Evolutionary conservation across 2,113 vertebrate genomes (phyloP).

Genomic region (Ophthalmolycus amberensis): DNA sequence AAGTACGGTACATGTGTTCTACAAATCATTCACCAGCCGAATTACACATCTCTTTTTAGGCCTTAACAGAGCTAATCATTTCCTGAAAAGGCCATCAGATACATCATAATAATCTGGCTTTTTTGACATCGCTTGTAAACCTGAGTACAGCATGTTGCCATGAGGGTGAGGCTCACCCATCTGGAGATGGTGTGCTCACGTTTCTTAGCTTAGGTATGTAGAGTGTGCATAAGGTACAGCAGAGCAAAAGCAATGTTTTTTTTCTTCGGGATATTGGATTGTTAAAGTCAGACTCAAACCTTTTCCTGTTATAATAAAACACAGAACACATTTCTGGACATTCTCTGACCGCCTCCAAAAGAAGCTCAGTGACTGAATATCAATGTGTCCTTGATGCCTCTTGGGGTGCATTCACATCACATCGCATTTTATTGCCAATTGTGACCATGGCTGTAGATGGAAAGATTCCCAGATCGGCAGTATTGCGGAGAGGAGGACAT

Average conservation of each 20-base stretch:
- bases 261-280: neutral
- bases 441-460: conserved; percentile 4
- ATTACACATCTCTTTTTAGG: neutral
- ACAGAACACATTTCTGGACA: neutral
- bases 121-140: no score
- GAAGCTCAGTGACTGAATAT: conserved; percentile 7
- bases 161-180: no score
- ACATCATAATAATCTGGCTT: no score
- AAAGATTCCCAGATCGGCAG: conserved; percentile 6
- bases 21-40: neutral
- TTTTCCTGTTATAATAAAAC: neutral
- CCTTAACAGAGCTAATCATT: neutral
- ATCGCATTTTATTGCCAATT: neutral
- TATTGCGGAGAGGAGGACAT: neutral
- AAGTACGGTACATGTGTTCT: no score
- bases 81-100: no score
- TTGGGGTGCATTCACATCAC: neutral
- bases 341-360: neutral
- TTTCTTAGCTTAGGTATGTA: no score
- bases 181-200: no score
- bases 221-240: no score
- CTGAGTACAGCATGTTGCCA: no score
- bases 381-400: neutral
- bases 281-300: no score
- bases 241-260: neutral